Base-by-base conservation (phyloP, 92 coral and sea anemone genomes). In the Umimayanthus kanabou region DNA sequence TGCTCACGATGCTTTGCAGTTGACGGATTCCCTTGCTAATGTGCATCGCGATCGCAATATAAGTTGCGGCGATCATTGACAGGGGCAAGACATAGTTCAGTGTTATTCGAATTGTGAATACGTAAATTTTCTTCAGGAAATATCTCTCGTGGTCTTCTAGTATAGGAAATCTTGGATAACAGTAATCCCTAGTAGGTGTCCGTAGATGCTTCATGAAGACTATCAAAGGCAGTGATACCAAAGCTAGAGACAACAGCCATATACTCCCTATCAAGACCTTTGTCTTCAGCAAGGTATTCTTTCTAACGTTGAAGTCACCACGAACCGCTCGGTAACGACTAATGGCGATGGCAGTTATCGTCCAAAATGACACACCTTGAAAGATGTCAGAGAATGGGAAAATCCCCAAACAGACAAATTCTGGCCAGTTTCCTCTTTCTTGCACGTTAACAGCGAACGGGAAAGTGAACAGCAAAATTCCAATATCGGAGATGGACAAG, bases 281-380 rank as follows among this genome's bases (percentile, higher is more conserved):
- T 53, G 50, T 58, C 50, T 58, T 80, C 85, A 10, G 15, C 29
- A 80, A 22, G 16, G 85, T 80, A 18, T 14, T 80, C 40, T 64
- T 37, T 9, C 71, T 18, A 4, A 57, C 13, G 8, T 2, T 80
- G 23, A 80, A 80, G n/a, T 57, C 69, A 1, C 85, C 85, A 39
- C 73, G 28, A 30, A 80, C 85, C 1, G 85, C 53, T 22, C 85
- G 85, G 30, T 58, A 80, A 10, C 85, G 85, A 37, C 85, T 80
- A 23, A 80, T 30, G 5, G 85, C 85, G 49, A 80, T 58, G 1
- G 85, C 50, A 0, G 85, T 64, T 61, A 80, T 61, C 7, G 85
- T 80, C 85, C 85, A 80, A 20, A 80, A 58, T 22, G 85, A 80
- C 11, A 80, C 85, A 0, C 85, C 85, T 80, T 80, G 85, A 47